phyloP scores from a whole-genome alignment of 2,888 invertebrate species.

The Sinelater perroti region DNA sequence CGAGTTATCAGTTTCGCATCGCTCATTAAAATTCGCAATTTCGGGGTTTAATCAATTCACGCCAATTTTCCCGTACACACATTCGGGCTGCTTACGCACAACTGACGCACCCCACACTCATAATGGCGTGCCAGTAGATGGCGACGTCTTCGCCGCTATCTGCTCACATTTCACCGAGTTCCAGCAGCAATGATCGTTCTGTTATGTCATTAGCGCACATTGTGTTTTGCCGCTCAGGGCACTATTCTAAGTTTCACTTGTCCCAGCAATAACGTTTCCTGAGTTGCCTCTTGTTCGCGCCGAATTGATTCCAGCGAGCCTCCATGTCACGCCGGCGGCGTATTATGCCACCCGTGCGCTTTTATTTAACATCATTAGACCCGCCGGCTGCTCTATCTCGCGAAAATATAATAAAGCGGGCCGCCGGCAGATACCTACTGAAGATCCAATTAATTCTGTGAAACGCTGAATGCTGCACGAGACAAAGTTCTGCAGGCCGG shows the following conservation, averaged over 20 bases:
- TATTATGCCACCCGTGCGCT: neutral
- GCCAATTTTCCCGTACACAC: too few species aligned
- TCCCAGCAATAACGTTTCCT: slow-evolving; percentile 16
- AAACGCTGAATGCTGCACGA: too few species aligned
- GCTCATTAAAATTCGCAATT: too few species aligned
- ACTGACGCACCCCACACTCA: slow-evolving; percentile 10
- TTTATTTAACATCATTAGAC: neutral
- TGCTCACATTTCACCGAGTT: slow-evolving; percentile 15
- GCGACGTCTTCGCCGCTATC: slow-evolving; percentile 6
- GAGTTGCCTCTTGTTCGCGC: slow-evolving; percentile 17
- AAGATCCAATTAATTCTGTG: too few species aligned
- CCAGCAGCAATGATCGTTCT: slow-evolving; percentile 11
- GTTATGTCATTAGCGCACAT: slow-evolving; percentile 16
- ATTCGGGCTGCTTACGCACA: too few species aligned
- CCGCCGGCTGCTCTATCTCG: neutral
- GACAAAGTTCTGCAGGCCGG: too few species aligned
- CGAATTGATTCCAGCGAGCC: neutral
- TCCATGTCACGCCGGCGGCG: neutral
- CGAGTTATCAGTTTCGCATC: too few species aligned
- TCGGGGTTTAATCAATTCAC: too few species aligned
- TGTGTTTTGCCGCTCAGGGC: slow-evolving; percentile 10
- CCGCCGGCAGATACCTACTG: neutral
- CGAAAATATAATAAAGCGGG: neutral
- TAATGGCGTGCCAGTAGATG: slow-evolving; percentile 18
- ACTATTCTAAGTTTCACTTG: slow-evolving; percentile 20